Evolutionary conservation across 2,797 vertebrate species (phyloP).

Genomic region (Manis pentadactyla): DNA sequence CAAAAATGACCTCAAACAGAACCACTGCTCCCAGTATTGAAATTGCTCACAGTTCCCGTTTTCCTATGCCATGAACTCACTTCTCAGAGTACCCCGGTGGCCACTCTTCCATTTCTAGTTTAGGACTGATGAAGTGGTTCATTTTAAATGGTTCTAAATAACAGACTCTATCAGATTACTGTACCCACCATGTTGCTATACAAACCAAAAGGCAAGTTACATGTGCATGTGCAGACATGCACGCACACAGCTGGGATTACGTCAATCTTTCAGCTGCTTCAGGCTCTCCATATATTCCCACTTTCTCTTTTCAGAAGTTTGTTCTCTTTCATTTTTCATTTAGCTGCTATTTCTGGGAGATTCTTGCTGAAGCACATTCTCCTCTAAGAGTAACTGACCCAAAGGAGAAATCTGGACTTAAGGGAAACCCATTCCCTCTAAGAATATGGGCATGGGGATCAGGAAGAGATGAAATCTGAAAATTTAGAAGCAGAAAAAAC

Average conservation of each 20-base stretch:
- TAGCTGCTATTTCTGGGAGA: conserved; percentile 19
- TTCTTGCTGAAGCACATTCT: neutral
- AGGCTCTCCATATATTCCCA: neutral
- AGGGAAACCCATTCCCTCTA: neutral
- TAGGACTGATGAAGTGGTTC: neutral
- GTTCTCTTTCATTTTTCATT: conserved; percentile 33
- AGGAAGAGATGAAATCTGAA: conserved; percentile 35
- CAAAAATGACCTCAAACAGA: neutral
- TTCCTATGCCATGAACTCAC: neutral
- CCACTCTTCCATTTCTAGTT: neutral
- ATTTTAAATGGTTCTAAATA: neutral
- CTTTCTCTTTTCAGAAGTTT: conserved; percentile 19
- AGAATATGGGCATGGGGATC: neutral
- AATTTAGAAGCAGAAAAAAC: neutral
- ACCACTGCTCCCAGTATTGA: neutral
- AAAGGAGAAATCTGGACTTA: neutral
- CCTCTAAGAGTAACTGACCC: neutral
- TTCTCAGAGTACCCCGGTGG: neutral
- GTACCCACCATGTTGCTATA: neutral
- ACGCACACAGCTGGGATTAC: neutral
- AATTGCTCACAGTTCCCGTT: neutral
- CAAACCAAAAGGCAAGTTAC: neutral
- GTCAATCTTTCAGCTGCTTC: neutral
- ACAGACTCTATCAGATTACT: neutral
- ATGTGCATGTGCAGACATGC: no score